Evolutionary conservation across 2,888 invertebrate genomes (phyloP), one percentile per base, ranked within the genome.

Genomic region (Drepana falcataria): DNA sequence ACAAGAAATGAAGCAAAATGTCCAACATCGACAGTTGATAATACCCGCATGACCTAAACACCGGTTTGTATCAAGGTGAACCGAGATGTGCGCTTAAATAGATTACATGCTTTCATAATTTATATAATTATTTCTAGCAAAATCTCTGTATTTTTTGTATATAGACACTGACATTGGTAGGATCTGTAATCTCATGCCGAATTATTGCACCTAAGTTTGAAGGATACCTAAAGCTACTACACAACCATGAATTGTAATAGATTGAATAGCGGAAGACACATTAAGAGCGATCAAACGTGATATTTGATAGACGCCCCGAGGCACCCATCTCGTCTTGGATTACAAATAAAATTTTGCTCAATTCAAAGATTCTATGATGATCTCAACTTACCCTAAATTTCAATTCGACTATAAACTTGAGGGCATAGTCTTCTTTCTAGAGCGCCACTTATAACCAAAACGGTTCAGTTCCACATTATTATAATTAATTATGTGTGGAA

Each of bases 31-130:
- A 54, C 55, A 54, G 63, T 64, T 59, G 74, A 78, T 76, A 74
- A 68, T 60, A 58, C 79, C 77, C 75, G 75, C 74, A 76, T 78
- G 69, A 71, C 66, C 60, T 65, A 68, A 61, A 63, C 66, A 66
- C 62, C 58, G 56, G 69, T 69, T 72, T 63, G 53, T 64, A 73
- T 69, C 73, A 74, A 79, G 75, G 73, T 76, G 68, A 75, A 71
- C 66, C 65, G 62, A 60, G 68, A 72, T 71, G 61, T 62, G 55
- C 64, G 59, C 58, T 68, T 55, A 63, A 71, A 70, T 66, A 68
- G 59, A 64, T 69, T 59, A 64, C 48, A 40, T 37, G 33, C 48
- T 49, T 52, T 51, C 6, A 49, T 59, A 56, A 58, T 48, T 55
- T 3, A 6, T 9, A 44, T 40, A 6, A 40, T 40, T 41, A 34